phyloP scores from a whole-genome alignment of 2,113 vertebrate genomes.

The Vulpes lagopus region DNA sequence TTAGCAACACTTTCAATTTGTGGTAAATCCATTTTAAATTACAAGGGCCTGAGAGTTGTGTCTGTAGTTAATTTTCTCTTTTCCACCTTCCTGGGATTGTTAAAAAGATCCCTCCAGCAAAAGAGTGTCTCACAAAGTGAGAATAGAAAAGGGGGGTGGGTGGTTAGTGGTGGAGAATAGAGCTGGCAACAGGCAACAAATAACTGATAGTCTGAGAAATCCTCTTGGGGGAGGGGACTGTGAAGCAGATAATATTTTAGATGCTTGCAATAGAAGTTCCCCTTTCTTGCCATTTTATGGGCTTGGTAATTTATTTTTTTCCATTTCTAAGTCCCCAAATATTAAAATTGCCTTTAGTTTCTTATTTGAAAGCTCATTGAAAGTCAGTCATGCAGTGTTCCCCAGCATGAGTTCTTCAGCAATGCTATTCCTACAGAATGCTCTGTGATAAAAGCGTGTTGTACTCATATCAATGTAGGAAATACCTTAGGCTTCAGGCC shows the following conservation, averaged over 20 bases:
- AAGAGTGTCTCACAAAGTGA: not conserved
- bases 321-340: not conserved
- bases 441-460: not conserved
- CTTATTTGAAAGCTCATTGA: conserved; percentile 29
- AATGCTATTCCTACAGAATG: not conserved
- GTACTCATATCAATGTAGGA: not conserved
- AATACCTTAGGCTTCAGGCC: not conserved
- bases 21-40: conserved; percentile 11
- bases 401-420: not conserved
- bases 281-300: not conserved
- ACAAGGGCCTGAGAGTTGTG: not conserved
- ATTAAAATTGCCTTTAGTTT: conserved; percentile 44
- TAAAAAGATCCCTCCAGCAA: not conserved
- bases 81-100: not conserved
- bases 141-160: not conserved
- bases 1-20: conserved; percentile 42
- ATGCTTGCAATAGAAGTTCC: not conserved
- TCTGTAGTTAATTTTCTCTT: conserved; percentile 51
- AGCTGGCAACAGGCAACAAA: not conserved
- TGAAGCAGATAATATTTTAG: conserved; percentile 23
- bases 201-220: not conserved
- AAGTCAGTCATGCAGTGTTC: not conserved
- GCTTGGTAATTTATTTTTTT: conserved; percentile 8
- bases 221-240: not conserved
- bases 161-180: not conserved